These are phyloP conservation scores for Sphaeridia pumilis DNA, from an alignment of 2,888 invertebrate genomes.

Conservation along the genomic window DNA sequence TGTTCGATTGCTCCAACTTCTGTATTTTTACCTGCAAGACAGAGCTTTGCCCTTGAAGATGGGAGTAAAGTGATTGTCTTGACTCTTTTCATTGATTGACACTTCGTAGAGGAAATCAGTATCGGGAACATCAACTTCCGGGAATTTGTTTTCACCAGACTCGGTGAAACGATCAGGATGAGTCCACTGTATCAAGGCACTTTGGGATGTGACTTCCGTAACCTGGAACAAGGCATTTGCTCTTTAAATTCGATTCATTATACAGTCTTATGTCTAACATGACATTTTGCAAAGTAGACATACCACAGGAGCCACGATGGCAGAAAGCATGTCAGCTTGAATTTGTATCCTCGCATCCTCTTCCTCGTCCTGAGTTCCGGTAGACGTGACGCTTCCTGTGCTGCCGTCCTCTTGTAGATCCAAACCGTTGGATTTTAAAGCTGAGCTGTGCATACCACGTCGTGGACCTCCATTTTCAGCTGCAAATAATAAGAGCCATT, in stretches of 20 bases:
- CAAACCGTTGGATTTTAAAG: slow-evolving; percentile 37
- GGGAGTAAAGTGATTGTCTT: slow-evolving; percentile 68
- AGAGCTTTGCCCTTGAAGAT: slow-evolving; percentile 66
- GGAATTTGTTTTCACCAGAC: slow-evolving; percentile 43
- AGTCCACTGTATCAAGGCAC: slow-evolving; percentile 74
- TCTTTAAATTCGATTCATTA: not conserved
- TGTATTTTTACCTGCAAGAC: slow-evolving; percentile 49
- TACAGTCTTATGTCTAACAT: not conserved
- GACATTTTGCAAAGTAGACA: slow-evolving; percentile 17
- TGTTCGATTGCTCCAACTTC: not conserved
- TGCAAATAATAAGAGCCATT: slow-evolving; percentile 6
- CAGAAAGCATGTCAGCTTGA: slow-evolving; percentile 55
- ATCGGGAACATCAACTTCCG: slow-evolving; percentile 47
- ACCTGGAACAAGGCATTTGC: slow-evolving; percentile 48
- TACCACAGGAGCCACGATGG: slow-evolving; percentile 62
- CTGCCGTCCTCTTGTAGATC: slow-evolving; percentile 43
- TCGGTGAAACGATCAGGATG: slow-evolving; percentile 49
- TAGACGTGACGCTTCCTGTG: slow-evolving; percentile 43
- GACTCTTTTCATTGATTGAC: slow-evolving; percentile 60
- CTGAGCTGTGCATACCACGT: slow-evolving; percentile 35
- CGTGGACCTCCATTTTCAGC: slow-evolving; percentile 15
- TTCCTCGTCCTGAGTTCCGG: slow-evolving; percentile 50
- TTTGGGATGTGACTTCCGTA: slow-evolving; percentile 67
- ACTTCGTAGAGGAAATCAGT: slow-evolving; percentile 67
- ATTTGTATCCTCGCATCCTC: slow-evolving; percentile 53